phyloP scores from a whole-genome alignment of 2,113 vertebrate genomes.

The Sialia sialis region DNA sequence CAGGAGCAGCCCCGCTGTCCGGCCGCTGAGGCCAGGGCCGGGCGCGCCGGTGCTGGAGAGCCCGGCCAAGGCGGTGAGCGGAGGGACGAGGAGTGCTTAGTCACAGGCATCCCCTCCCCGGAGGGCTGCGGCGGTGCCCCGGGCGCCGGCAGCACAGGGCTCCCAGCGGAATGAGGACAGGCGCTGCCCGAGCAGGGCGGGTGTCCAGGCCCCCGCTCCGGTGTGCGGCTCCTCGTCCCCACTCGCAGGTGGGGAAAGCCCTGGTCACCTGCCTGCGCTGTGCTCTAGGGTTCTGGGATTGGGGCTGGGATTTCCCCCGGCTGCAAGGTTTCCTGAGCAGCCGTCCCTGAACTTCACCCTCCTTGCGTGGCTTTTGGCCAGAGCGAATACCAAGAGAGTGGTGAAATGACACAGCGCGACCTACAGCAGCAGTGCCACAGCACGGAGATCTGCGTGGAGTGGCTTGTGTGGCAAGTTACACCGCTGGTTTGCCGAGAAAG shows the following conservation, averaged over 20 bases:
- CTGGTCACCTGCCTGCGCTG: neutral
- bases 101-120: neutral
- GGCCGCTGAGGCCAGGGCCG: neutral
- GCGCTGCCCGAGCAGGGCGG: neutral
- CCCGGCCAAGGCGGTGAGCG: neutral
- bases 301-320: neutral
- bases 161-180: neutral
- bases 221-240: neutral
- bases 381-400: neutral
- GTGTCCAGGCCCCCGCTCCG: neutral
- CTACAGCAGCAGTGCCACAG: neutral
- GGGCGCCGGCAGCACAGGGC: neutral
- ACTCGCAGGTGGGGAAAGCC: neutral
- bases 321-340: neutral
- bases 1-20: neutral
- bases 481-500: neutral
- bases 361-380: neutral
- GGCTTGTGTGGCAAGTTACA: neutral
- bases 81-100: constrained; percentile 19
- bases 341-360: neutral
- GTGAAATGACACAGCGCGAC: neutral
- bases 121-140: neutral
- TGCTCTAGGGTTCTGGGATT: neutral
- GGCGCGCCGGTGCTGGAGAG: neutral
- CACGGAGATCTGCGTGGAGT: neutral